These are phyloP conservation scores for Clivina fossor DNA, from an alignment of 2,888 invertebrate species.

Conservation along the genomic window DNA sequence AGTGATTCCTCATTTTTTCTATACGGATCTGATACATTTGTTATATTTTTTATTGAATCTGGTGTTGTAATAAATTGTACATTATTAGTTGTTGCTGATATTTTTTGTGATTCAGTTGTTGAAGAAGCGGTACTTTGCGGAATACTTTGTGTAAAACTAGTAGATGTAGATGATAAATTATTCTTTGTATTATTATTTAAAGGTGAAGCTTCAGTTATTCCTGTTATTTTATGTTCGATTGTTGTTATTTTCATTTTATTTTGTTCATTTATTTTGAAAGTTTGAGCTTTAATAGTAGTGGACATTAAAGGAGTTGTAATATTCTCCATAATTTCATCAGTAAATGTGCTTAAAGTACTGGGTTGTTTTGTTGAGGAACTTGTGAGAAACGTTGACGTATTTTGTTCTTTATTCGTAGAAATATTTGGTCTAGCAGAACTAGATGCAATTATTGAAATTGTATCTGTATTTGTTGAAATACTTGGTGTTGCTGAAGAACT, in stretches of 20 bases:
- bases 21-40: slow-evolving; percentile 22
- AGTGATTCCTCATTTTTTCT: slow-evolving; percentile 31
- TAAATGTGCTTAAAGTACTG: slow-evolving; percentile 18
- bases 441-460: slow-evolving; percentile 17
- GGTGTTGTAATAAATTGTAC: slow-evolving; percentile 2
- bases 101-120: neutral
- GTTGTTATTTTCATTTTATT: slow-evolving; percentile 40
- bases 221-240: slow-evolving; percentile 37
- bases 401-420: slow-evolving; percentile 11
- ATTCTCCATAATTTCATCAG: slow-evolving; percentile 50
- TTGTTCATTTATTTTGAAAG: slow-evolving; percentile 29
- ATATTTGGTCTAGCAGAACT: slow-evolving; percentile 18
- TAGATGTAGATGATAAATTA: neutral
- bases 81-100: neutral
- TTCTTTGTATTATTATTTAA: neutral
- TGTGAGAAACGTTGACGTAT: slow-evolving; percentile 15
- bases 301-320: slow-evolving; percentile 51
- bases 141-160: neutral
- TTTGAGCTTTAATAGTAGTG: slow-evolving; percentile 43
- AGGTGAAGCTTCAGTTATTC: slow-evolving; percentile 7
- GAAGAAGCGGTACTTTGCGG: neutral
- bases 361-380: slow-evolving; percentile 2
- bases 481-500: slow-evolving; percentile 10
- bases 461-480: slow-evolving; percentile 11
- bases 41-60: slow-evolving; percentile 17